Evolutionary conservation across 2,888 invertebrate species (phyloP).

Genomic region (Lamproptera curius): DNA sequence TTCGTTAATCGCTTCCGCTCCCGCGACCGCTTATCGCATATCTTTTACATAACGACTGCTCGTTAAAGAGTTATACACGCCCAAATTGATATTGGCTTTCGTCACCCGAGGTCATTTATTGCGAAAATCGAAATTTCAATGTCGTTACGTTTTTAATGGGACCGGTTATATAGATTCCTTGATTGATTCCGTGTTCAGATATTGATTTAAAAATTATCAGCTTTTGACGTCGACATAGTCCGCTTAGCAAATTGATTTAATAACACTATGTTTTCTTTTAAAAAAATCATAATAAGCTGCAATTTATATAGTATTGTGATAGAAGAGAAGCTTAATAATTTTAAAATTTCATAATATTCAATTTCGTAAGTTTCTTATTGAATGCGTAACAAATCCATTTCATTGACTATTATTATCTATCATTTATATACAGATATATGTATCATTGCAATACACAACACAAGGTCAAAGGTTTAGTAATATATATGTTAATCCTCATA

Average conservation of each 20-base stretch:
- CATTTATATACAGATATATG: too few species aligned
- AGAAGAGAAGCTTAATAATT: background rate
- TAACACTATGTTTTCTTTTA: background rate
- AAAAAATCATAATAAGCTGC: background rate
- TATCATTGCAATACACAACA: too few species aligned
- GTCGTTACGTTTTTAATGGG: background rate
- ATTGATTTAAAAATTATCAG: too few species aligned
- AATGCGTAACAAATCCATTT: too few species aligned
- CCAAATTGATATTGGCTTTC: slow-evolving; percentile 9
- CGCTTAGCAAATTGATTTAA: background rate
- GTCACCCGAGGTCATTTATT: slow-evolving; percentile 6
- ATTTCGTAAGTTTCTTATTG: too few species aligned
- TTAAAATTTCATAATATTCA: background rate
- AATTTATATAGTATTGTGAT: background rate
- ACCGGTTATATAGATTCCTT: background rate
- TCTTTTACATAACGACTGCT: background rate
- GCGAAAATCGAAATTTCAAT: slow-evolving; percentile 2
- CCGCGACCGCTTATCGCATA: slow-evolving; percentile 6
- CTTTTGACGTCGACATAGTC: background rate
- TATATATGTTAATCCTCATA: too few species aligned
- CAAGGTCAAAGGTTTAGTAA: too few species aligned
- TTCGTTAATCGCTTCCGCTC: background rate
- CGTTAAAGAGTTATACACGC: slow-evolving; percentile 14
- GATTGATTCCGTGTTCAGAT: too few species aligned
- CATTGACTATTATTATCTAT: too few species aligned